These are phyloP conservation scores for Trissoscelio sp. DNA, from an alignment of 2,888 invertebrate genomes.

Conservation along the genomic window DNA sequence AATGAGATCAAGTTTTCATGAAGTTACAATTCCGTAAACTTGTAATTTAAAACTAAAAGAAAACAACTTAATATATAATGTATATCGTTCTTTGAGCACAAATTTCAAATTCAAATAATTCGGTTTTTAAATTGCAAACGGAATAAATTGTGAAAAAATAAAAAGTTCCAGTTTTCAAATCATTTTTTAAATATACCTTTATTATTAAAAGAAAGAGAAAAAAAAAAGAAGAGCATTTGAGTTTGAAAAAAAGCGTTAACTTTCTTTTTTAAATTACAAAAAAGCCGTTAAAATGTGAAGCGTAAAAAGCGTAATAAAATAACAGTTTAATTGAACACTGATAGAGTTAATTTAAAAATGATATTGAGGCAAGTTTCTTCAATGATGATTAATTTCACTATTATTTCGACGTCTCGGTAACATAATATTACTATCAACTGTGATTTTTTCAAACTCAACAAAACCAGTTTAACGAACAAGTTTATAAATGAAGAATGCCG, in stretches of 20 bases:
- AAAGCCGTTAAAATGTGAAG: neutral
- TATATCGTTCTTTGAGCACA: neutral
- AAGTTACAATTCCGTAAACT: slow-evolving; percentile 54
- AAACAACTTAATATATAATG: slow-evolving; percentile 29
- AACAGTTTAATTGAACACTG: neutral
- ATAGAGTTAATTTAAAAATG: neutral
- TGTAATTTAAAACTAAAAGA: slow-evolving; percentile 48
- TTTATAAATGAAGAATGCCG: slow-evolving; percentile 54
- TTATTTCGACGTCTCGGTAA: slow-evolving; percentile 40
- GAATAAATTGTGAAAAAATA: neutral
- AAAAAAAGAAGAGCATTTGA: too few relatives aligned
- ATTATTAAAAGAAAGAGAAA: too few relatives aligned
- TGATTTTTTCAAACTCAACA: slow-evolving; percentile 47
- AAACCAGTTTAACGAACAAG: slow-evolving; percentile 63
- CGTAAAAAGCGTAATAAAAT: too few relatives aligned
- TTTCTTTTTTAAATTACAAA: neutral
- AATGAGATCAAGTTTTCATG: slow-evolving; percentile 43
- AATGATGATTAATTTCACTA: slow-evolving; percentile 30
- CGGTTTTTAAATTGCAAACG: neutral
- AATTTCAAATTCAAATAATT: slow-evolving; percentile 31
- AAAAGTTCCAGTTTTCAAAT: neutral
- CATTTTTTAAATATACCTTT: too few relatives aligned
- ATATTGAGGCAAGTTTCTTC: slow-evolving; percentile 1
- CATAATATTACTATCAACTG: slow-evolving; percentile 45
- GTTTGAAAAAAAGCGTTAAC: too few relatives aligned